Percentiles rank a stretch among this genome's conserved stretches.
These are phyloP conservation scores for Eupleurogrammus muticus DNA, from an alignment of 2,797 vertebrate species.

Conservation along the genomic window DNA sequence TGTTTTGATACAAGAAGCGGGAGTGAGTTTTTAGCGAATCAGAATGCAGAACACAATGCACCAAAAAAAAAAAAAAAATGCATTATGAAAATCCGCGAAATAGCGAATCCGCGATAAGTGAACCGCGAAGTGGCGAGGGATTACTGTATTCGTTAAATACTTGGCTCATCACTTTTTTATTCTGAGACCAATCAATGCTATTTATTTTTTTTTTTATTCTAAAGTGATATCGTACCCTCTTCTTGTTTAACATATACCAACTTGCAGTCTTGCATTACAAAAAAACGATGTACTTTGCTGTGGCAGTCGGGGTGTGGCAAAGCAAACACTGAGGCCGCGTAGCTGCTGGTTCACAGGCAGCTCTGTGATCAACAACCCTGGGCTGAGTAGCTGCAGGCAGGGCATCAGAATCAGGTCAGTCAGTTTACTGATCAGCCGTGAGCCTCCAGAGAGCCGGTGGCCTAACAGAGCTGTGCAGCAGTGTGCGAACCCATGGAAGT, in stretches of 20 bases:
- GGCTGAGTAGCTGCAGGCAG: conserved; percentile 62
- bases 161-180: conserved; percentile 21
- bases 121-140: no score
- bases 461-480: conserved; percentile 56
- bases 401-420: conserved; percentile 70
- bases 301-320: conserved; percentile 26
- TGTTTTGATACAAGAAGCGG: no score
- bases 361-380: conserved; percentile 52
- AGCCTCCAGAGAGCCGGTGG: conserved; percentile 60
- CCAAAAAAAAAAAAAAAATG: no score
- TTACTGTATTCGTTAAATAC: conserved; percentile 36
- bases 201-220: conserved; percentile 70
- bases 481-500: conserved; percentile 34
- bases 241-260: conserved; percentile 56
- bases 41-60: no score
- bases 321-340: conserved; percentile 53
- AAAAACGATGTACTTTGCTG: conserved; percentile 53
- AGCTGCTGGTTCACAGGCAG: conserved; percentile 56
- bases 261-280: conserved; percentile 33
- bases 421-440: conserved; percentile 72
- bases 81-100: no score
- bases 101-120: no score
- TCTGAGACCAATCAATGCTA: conserved; percentile 30
- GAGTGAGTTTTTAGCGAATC: no score
- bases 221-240: conserved; percentile 49